phyloP scores from a whole-genome alignment of 2,113 vertebrate genomes.

The Ovis canadensis region DNA sequence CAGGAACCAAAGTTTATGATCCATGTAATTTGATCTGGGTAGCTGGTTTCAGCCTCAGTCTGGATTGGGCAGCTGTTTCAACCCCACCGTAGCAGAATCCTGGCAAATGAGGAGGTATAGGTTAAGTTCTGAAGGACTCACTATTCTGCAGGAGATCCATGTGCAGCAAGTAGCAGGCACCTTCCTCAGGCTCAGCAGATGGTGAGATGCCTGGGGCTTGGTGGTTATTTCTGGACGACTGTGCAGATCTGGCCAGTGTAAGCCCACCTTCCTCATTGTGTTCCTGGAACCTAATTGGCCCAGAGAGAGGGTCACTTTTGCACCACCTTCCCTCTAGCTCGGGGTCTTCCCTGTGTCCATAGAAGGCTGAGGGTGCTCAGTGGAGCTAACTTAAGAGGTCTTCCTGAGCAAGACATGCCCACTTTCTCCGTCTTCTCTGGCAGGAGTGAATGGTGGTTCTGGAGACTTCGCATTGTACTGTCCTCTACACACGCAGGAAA shows the following conservation, averaged over 20 bases:
- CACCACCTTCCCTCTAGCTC: background rate
- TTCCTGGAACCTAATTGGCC: background rate
- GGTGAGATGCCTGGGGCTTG: background rate
- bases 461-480: conserved; percentile 71
- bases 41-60: background rate
- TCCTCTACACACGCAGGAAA: conserved; percentile 77
- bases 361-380: background rate
- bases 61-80: background rate
- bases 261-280: background rate
- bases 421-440: conserved; percentile 45
- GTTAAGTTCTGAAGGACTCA: background rate
- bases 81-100: background rate
- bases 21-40: background rate
- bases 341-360: background rate
- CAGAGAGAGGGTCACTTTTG: background rate
- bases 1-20: background rate
- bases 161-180: background rate
- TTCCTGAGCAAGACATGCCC: background rate
- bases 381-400: background rate
- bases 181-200: background rate
- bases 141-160: background rate
- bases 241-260: background rate
- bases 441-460: conserved; percentile 70
- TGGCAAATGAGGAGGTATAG: background rate
- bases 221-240: background rate